phyloP scores from a whole-genome alignment of 1,140 invertebrate genomes.

The Aphaenogaster floridana region DNA sequence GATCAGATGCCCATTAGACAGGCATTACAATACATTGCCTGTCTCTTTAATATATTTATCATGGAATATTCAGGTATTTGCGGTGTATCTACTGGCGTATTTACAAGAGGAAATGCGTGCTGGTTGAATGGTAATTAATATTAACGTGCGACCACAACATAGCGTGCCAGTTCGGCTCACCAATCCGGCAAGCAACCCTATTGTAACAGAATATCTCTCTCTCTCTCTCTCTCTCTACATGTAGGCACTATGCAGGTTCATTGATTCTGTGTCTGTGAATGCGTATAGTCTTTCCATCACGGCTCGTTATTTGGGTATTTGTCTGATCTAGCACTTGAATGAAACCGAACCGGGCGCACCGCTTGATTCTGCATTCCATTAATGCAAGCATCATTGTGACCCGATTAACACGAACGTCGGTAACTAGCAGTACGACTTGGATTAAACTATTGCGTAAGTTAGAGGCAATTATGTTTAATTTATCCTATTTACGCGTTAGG shows the following conservation, averaged over 20 bases:
- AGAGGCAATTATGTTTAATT: background rate
- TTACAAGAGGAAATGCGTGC: slow-evolving; percentile 70
- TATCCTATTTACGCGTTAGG: background rate
- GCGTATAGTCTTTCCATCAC: slow-evolving; percentile 32
- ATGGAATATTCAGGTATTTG: slow-evolving; percentile 68
- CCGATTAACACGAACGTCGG: slow-evolving; percentile 9
- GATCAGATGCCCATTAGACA: slow-evolving; percentile 36
- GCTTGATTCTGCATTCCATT: slow-evolving; percentile 35
- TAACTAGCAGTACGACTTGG: background rate
- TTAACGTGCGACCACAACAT: slow-evolving; percentile 70
- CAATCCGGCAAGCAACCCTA: slow-evolving; percentile 35
- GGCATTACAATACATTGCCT: slow-evolving; percentile 22
- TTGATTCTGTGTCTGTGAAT: slow-evolving; percentile 24
- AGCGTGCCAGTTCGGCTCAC: slow-evolving; percentile 55
- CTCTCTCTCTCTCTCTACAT: background rate
- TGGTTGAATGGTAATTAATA: slow-evolving; percentile 73
- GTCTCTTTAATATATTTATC: slow-evolving; percentile 53
- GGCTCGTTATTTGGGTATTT: slow-evolving; percentile 54
- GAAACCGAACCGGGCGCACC: slow-evolving; percentile 14
- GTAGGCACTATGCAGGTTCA: background rate
- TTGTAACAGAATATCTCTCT: slow-evolving; percentile 48
- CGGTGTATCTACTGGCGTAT: slow-evolving; percentile 57
- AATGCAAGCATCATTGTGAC: background rate
- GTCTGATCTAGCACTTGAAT: slow-evolving; percentile 64
- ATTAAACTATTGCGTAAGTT: background rate